These are phyloP conservation scores for Platyura marginata DNA, from an alignment of 1,140 invertebrate genomes.

Conservation along the genomic window DNA sequence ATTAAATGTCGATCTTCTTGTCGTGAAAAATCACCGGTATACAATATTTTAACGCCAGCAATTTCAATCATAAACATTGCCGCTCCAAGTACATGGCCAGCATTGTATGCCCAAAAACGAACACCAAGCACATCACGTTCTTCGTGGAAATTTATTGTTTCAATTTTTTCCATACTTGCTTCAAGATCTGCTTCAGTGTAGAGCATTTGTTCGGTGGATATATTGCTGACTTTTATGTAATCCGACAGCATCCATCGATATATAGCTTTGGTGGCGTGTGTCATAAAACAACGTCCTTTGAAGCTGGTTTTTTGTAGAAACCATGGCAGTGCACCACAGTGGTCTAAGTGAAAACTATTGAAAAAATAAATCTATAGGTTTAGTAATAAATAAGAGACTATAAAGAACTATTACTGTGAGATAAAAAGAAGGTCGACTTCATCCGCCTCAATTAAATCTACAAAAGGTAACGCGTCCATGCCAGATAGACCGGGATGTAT, in stretches of 20 bases:
- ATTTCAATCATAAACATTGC: slow-evolving; percentile 99
- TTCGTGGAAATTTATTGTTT: slow-evolving; percentile 96
- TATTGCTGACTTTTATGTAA: slow-evolving; percentile 98
- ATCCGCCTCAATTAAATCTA: slow-evolving; percentile 93
- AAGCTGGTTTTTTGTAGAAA: slow-evolving; percentile 95
- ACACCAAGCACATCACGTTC: slow-evolving; percentile 95
- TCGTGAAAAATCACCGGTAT: slow-evolving; percentile 96
- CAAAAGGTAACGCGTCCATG: slow-evolving; percentile 94
- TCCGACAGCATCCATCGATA: slow-evolving; percentile 97
- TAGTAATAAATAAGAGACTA: too few species aligned
- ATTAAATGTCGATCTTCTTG: slow-evolving; percentile 98
- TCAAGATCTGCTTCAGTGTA: slow-evolving; percentile 96
- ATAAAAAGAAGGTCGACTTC: slow-evolving; percentile 93
- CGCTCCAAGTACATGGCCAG: slow-evolving; percentile 95
- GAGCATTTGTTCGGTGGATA: slow-evolving; percentile 92
- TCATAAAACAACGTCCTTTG: slow-evolving; percentile 98
- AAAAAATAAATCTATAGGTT: too few species aligned
- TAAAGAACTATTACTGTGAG: slow-evolving; percentile 76
- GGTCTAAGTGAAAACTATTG: slow-evolving; percentile 88
- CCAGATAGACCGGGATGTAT: slow-evolving; percentile 96
- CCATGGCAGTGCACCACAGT: slow-evolving; percentile 96
- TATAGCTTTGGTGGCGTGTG: slow-evolving; percentile 98
- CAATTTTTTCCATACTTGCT: slow-evolving; percentile 96
- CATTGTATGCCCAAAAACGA: slow-evolving; percentile 97
- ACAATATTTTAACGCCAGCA: slow-evolving; percentile 88